Conservation (phyloP, 2,888 invertebrate genomes). For the Holacanthella duospinosa region DNA sequence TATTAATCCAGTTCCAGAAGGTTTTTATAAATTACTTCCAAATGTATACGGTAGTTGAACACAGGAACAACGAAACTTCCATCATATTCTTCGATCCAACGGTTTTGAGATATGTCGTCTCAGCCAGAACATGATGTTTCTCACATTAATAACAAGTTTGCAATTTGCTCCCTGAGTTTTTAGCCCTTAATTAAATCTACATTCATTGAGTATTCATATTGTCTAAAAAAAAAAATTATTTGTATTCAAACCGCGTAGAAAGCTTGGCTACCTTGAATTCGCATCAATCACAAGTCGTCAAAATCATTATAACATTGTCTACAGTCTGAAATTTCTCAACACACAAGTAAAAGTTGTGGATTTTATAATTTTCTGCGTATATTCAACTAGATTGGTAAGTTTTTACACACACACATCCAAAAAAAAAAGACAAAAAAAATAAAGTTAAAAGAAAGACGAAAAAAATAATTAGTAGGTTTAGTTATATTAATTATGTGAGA, state of each 20-base stretch:
- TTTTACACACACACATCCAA: not conserved
- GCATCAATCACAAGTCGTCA: not conserved
- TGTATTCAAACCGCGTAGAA: not conserved
- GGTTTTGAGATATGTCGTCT: not conserved
- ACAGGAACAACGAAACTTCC: too few species aligned
- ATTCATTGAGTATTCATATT: not conserved
- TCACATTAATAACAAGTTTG: not conserved
- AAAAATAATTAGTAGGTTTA: not conserved
- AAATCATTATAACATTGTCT: not conserved
- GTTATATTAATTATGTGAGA: constrained; percentile 1
- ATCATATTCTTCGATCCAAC: too few species aligned
- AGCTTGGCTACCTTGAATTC: not conserved
- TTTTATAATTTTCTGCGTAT: not conserved
- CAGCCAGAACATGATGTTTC: not conserved
- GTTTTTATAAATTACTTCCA: too few species aligned
- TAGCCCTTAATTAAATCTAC: not conserved
- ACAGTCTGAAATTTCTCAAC: not conserved
- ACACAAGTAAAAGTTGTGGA: not conserved
- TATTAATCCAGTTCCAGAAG: not conserved
- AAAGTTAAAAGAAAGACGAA: too few species aligned
- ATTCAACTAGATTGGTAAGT: too few species aligned
- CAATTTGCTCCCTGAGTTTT: not conserved
- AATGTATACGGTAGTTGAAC: too few species aligned
- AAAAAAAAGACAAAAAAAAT: not conserved
- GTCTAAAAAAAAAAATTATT: too few species aligned